Conservation (phyloP, 2,888 invertebrate genomes). For the Rapana venosa region DNA sequence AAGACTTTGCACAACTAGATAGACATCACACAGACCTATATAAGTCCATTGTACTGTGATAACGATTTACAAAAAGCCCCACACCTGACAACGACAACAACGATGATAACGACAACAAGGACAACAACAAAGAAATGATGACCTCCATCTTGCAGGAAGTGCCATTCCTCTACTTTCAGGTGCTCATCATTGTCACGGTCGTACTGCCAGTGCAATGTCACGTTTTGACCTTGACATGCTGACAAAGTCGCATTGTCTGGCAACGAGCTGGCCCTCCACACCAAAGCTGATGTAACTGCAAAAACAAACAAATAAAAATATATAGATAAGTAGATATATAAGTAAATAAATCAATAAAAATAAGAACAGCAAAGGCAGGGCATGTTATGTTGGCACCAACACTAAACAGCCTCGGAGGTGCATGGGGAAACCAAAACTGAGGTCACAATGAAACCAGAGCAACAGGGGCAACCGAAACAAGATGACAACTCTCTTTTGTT, state of each 20-base stretch:
- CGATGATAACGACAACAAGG: background rate
- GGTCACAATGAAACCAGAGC: too few species aligned
- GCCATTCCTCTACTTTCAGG: background rate
- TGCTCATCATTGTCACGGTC: background rate
- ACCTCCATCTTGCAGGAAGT: slow-evolving; percentile 7
- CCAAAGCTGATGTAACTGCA: background rate
- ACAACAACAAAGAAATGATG: background rate
- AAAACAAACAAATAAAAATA: background rate
- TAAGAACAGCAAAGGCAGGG: too few species aligned
- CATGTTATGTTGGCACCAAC: too few species aligned
- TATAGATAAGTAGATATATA: too few species aligned
- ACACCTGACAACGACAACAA: too few species aligned
- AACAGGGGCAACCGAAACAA: background rate
- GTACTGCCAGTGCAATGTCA: background rate
- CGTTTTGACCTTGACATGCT: slow-evolving; percentile 12
- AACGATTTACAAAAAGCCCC: too few species aligned
- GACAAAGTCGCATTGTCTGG: slow-evolving; percentile 3
- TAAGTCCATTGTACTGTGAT: too few species aligned
- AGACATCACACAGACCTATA: too few species aligned
- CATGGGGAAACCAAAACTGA: too few species aligned
- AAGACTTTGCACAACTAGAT: too few species aligned
- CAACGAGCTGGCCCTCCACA: background rate
- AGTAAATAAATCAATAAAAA: too few species aligned
- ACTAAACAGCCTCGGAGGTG: too few species aligned
- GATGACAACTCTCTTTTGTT: background rate